Evolutionary conservation across 2,113 vertebrate genomes (phyloP), one percentile per base, ranked within the genome.

Genomic region (Pheucticus melanocephalus): DNA sequence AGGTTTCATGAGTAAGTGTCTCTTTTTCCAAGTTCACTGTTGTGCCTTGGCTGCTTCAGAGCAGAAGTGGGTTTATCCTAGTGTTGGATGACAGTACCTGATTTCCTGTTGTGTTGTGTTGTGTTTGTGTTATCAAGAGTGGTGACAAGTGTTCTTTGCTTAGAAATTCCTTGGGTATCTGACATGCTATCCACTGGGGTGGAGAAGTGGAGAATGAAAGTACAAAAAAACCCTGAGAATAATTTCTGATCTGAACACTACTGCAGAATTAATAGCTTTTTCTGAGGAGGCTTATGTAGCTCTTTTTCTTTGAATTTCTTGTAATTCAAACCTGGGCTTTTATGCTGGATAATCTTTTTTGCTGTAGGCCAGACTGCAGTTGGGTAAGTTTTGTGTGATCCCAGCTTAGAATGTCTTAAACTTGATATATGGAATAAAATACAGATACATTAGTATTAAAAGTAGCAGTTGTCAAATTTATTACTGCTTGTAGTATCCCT

Each of bases 211-310:
- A 31, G 10, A 77, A 18, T 39, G 8, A 40, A 81, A 71, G 25
- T 48, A 23, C 4, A 39, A 18, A 51, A 48, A 81, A 35, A 0
- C 0, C 11, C 5, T 0, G 1, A 64, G 17, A 73, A 33, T 51
- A 45, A 51, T 45, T 75, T 66, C 12, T 81, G 39, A 28, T 82
- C 28, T 54, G 39, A 84, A 50, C 9, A 40, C 12, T 65, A 30
- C 23, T 60, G 20, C 27, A 28, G 44, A 91, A 61, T 70, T 66
- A 31, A 70, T 53, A 12, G 14, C 16, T 59, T 80, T 57, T 77
- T 61, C 21, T 87, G 11, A 35, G 31, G 14, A 69, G 6, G 13
- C 5, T 60, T 69, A 47, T 6, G 10, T 39, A 16, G 11, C n/a
- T n/a, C 6, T 50, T 88, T 39, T 75, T 30, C 10, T 68, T 87